phyloP scores from a whole-genome alignment of 37 sponge, comb jelly and placozoan species.

The Aphrocallistes beatrix region DNA sequence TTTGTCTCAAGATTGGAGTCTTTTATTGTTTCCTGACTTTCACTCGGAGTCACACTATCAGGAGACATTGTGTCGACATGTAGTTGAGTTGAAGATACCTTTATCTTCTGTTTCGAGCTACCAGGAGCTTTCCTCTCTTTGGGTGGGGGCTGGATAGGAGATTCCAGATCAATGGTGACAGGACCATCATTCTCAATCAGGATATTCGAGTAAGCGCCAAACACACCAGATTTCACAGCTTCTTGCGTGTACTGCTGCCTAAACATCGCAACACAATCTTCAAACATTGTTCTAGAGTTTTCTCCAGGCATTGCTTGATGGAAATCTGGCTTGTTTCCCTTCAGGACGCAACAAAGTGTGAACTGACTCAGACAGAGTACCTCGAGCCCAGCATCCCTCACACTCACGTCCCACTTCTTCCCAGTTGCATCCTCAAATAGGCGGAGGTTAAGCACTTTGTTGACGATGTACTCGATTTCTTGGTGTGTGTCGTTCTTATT shows the following conservation, averaged over 20 bases:
- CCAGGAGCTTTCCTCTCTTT: conserved; percentile 47
- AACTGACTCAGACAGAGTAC: conserved; percentile 93
- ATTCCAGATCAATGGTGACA: conserved; percentile 74
- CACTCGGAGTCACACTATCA: not conserved
- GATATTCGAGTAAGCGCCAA: conserved; percentile 92
- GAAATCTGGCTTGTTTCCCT: conserved; percentile 98
- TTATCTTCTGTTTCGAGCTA: not conserved
- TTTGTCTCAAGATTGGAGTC: no score
- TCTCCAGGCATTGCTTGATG: conserved; percentile 76
- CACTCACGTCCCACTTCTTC: conserved; percentile 75
- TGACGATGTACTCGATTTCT: conserved; percentile 80
- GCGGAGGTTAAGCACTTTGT: conserved; percentile 61
- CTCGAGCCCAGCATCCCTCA: conserved; percentile 62
- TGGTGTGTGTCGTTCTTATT: conserved; percentile 48
- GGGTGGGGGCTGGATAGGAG: conserved; percentile 51
- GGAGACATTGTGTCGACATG: not conserved
- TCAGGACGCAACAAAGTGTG: conserved; percentile 85
- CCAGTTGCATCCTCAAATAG: conserved; percentile 58
- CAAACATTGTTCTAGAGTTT: conserved; percentile 53
- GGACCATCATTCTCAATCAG: conserved; percentile 97
- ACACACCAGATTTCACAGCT: conserved; percentile 73
- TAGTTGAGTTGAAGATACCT: not conserved
- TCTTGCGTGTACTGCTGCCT: conserved; percentile 57
- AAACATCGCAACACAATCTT: conserved; percentile 51
- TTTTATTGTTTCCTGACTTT: not conserved